Evolutionary conservation across 2,113 vertebrate species (phyloP).

Genomic region (Prionailurus viverrinus): DNA sequence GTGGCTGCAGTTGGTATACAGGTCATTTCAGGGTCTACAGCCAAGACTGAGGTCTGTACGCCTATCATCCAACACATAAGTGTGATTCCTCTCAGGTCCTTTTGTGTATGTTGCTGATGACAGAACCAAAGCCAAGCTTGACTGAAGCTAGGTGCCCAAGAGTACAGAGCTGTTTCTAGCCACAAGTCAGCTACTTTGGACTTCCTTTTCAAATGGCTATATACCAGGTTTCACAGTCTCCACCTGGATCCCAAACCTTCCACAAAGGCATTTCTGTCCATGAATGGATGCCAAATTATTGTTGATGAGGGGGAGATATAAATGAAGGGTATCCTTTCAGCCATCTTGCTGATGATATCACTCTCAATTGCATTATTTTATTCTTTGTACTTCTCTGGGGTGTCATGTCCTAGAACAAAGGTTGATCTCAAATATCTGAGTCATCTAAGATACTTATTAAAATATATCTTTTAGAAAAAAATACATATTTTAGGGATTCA

Average conservation of each 20-base stretch:
- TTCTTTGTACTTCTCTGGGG: neutral
- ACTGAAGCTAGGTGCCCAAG: too few species aligned
- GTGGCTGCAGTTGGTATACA: neutral
- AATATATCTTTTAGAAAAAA: neutral
- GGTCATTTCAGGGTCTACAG: neutral
- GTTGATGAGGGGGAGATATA: neutral
- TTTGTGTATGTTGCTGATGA: neutral
- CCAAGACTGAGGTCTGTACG: neutral
- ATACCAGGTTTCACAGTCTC: neutral
- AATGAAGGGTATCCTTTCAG: neutral
- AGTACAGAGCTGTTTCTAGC: neutral
- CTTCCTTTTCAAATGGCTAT: neutral
- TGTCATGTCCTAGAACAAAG: neutral
- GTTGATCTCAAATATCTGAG: neutral
- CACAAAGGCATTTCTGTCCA: neutral
- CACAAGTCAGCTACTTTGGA: neutral
- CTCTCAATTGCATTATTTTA: neutral
- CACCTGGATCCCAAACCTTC: neutral
- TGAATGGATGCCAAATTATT: neutral
- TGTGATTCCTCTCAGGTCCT: neutral
- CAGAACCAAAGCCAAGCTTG: neutral
- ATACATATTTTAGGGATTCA: neutral
- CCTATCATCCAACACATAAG: neutral
- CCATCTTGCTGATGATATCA: neutral
- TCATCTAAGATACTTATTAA: neutral